Conservation (phyloP, 2,797 vertebrate genomes). For the Alauda arvensis region DNA sequence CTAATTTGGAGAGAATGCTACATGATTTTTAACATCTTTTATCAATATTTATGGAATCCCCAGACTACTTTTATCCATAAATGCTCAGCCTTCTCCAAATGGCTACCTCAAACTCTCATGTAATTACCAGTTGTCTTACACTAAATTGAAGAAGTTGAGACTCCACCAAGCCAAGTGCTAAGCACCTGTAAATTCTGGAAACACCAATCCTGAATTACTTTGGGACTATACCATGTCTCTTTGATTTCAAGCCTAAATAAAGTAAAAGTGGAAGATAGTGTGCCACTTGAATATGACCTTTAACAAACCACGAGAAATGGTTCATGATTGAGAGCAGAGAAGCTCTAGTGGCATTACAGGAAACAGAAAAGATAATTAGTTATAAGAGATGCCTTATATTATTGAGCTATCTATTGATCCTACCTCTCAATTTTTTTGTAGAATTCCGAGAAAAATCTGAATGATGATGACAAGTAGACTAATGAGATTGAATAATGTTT, state of each 20-base stretch:
- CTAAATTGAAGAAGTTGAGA: conserved; percentile 25
- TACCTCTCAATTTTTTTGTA: background rate
- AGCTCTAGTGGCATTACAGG: background rate
- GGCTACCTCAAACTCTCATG: background rate
- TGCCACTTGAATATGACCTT: accelerated
- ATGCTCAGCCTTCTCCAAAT: background rate
- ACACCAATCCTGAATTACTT: background rate
- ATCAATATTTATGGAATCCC: background rate
- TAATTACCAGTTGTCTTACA: background rate
- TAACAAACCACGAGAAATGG: background rate
- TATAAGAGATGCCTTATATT: background rate
- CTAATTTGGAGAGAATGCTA: background rate
- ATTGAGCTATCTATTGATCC: background rate
- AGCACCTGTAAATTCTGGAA: conserved; percentile 25
- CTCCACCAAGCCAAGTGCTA: conserved; percentile 18
- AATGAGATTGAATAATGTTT: background rate
- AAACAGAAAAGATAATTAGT: background rate
- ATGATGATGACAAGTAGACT: background rate
- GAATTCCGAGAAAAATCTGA: background rate
- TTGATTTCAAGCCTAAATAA: background rate
- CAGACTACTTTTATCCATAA: background rate
- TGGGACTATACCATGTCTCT: background rate
- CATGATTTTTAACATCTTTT: background rate
- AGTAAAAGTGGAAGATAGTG: background rate
- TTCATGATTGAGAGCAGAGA: background rate